phyloP scores from a whole-genome alignment of 2,888 invertebrate species.

The Caenorhabditis wallacei region DNA sequence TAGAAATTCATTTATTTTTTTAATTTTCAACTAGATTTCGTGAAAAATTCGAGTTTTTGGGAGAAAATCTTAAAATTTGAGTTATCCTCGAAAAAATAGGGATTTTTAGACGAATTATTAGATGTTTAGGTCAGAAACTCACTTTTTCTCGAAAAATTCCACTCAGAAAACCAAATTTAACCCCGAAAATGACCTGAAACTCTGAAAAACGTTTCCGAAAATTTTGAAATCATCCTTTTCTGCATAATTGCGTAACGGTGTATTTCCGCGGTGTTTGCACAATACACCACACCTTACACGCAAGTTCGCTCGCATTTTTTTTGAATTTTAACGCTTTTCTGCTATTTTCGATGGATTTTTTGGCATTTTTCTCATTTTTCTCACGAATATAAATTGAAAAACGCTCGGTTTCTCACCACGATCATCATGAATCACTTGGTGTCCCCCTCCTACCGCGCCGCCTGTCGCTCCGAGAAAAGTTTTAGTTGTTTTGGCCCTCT shows the following conservation, averaged over 20 bases:
- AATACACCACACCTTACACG: not conserved
- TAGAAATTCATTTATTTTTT: too few relatives aligned
- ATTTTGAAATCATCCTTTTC: not conserved
- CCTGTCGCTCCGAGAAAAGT: slow-evolving; percentile 19
- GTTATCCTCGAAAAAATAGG: too few relatives aligned
- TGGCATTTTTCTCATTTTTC: not conserved
- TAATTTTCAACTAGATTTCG: too few relatives aligned
- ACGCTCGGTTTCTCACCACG: slow-evolving; percentile 15
- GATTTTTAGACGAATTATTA: too few relatives aligned
- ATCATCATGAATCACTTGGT: slow-evolving; percentile 33
- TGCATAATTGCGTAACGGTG: too few relatives aligned
- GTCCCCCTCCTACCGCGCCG: slow-evolving; percentile 1
- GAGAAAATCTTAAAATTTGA: too few relatives aligned
- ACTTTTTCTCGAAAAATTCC: too few relatives aligned
- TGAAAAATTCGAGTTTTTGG: too few relatives aligned
- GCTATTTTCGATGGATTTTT: not conserved
- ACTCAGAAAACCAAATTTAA: too few relatives aligned
- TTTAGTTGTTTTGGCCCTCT: slow-evolving; percentile 31
- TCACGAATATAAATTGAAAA: not conserved
- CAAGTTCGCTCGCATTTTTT: not conserved
- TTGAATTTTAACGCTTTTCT: not conserved
- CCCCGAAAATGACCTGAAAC: too few relatives aligned
- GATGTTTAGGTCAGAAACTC: too few relatives aligned
- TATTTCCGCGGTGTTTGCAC: not conserved
- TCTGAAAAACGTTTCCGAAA: not conserved